phyloP scores from a whole-genome alignment of 2,113 vertebrate species.

The Montifringilla adamsi region DNA sequence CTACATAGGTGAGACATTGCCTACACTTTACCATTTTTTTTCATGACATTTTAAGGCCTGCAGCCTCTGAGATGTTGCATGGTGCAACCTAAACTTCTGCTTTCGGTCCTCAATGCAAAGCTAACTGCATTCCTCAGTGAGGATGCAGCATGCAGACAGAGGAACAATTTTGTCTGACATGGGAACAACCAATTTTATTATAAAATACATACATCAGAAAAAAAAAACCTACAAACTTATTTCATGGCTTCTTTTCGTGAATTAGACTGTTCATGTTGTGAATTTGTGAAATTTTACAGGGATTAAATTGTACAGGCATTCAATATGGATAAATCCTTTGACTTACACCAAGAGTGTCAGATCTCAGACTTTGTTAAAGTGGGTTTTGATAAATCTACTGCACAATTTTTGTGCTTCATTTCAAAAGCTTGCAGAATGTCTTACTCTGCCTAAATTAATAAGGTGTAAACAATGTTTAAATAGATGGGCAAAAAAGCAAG shows the following conservation, averaged over 20 bases:
- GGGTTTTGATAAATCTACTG: background rate
- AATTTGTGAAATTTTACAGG: background rate
- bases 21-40: background rate
- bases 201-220: background rate
- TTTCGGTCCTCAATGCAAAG: background rate
- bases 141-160: background rate
- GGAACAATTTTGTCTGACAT: background rate
- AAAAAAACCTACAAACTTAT: background rate
- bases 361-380: background rate
- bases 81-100: background rate
- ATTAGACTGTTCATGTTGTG: background rate
- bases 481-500: background rate
- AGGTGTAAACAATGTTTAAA: background rate
- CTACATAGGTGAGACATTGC: background rate
- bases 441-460: background rate
- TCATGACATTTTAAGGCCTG: background rate
- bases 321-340: background rate
- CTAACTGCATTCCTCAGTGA: background rate
- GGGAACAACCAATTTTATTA: background rate
- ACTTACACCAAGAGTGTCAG: background rate
- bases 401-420: background rate
- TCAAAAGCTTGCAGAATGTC: background rate
- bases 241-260: background rate
- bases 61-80: background rate
- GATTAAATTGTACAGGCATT: background rate